Evolutionary conservation across 2,113 vertebrate species (phyloP).

Genomic region (Todiramphus saurophagus): DNA sequence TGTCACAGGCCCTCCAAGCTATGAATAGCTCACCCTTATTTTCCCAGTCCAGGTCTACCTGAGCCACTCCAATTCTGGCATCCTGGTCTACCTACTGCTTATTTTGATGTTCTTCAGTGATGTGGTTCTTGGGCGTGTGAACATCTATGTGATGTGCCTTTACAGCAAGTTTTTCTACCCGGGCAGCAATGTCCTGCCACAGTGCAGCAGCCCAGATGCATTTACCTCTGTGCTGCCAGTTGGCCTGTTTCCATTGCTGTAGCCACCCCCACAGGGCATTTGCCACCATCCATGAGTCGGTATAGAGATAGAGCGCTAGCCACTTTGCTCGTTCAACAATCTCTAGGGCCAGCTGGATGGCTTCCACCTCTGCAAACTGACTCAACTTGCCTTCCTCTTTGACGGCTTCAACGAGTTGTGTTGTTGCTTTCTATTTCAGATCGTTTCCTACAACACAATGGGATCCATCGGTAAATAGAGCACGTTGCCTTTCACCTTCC

Average conservation of each 20-base stretch:
- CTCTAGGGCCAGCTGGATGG: background rate
- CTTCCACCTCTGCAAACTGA: background rate
- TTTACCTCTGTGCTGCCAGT: no score
- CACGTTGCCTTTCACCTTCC: background rate
- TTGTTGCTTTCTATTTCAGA: background rate
- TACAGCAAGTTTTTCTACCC: background rate
- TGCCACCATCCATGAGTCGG: no score
- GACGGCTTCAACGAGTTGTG: background rate
- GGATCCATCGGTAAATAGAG: background rate
- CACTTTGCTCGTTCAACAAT: background rate
- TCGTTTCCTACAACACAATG: background rate
- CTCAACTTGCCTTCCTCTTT: background rate
- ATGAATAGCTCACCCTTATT: background rate
- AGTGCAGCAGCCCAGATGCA: background rate
- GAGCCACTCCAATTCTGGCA: background rate
- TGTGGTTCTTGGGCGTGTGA: background rate
- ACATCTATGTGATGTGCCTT: background rate
- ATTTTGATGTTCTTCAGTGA: background rate
- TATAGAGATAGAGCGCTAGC: background rate
- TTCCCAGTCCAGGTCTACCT: background rate
- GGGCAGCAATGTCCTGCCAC: background rate
- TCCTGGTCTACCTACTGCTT: no score
- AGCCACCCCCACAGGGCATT: no score
- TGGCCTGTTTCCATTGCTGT: no score
- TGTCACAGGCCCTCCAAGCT: background rate